Conservation (phyloP, 2,888 invertebrate species). For the Helicoverpa assulta region DNA sequence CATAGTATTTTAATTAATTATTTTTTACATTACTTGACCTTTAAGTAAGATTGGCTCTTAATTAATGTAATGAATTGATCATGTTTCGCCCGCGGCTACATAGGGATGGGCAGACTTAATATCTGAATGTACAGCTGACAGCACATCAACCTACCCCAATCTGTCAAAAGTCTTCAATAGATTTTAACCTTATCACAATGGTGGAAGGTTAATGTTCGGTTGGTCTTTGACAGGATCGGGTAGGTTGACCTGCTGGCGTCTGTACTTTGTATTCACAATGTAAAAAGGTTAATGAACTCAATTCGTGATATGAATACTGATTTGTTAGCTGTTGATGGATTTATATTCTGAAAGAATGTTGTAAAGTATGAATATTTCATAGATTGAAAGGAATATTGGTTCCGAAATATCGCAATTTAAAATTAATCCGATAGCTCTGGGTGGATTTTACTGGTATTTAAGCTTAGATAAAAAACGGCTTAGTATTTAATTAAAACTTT, state of each 20-base stretch:
- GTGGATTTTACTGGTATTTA: too few relatives aligned
- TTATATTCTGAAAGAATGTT: neutral
- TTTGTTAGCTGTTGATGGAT: neutral
- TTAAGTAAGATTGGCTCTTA: neutral
- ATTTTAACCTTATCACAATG: too few relatives aligned
- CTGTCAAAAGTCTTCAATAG: too few relatives aligned
- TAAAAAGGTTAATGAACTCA: constrained; percentile 9
- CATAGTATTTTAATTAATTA: neutral
- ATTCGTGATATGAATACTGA: neutral
- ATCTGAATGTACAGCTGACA: neutral
- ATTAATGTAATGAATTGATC: constrained; percentile 11
- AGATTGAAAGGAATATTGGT: too few relatives aligned
- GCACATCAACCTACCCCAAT: too few relatives aligned
- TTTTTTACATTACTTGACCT: neutral
- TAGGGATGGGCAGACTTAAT: neutral
- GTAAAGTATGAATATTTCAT: neutral
- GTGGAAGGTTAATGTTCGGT: too few relatives aligned
- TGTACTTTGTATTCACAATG: constrained; percentile 4
- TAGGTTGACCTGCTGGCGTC: neutral
- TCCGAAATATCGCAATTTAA: too few relatives aligned
- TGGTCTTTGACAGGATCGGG: too few relatives aligned
- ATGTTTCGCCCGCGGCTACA: neutral
- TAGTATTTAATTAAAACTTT: too few relatives aligned
- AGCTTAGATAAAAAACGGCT: too few relatives aligned
- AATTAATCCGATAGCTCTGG: too few relatives aligned